Percentiles rank a stretch among this genome's conserved stretches.
Evolutionary conservation across 2,888 invertebrate genomes (phyloP).

Genomic region (Teleiodes luculella): DNA sequence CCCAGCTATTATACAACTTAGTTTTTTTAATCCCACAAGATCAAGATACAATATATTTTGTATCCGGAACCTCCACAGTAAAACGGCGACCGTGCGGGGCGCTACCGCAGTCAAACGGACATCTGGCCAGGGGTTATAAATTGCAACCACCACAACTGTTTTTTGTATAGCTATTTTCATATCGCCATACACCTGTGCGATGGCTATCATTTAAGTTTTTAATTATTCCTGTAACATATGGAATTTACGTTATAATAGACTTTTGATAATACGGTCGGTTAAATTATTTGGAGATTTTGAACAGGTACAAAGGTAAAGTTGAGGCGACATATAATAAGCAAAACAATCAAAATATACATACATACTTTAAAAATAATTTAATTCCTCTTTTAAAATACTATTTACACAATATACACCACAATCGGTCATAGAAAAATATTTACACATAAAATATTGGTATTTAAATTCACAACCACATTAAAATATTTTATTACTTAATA

Average conservation of each 20-base stretch:
- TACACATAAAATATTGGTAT: not conserved
- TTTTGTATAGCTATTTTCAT: constrained; percentile 12
- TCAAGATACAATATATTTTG: not conserved
- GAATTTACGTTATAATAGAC: constrained; percentile 29
- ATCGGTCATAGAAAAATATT: not conserved
- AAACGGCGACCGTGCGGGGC: constrained; percentile 25
- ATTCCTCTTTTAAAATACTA: constrained; percentile 28
- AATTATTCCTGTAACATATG: constrained; percentile 32
- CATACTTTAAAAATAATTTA: constrained; percentile 47
- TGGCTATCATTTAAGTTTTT: constrained; percentile 36
- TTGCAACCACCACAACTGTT: constrained; percentile 22
- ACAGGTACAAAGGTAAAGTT: too few relatives aligned
- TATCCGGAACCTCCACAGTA: not conserved
- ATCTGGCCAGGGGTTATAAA: constrained; percentile 32
- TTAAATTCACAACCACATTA: not conserved
- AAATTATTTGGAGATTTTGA: too few relatives aligned
- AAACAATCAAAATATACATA: not conserved
- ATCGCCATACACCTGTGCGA: constrained; percentile 47
- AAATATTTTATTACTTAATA: too few relatives aligned
- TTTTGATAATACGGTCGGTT: too few relatives aligned
- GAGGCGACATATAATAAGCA: too few relatives aligned
- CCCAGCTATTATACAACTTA: too few relatives aligned
- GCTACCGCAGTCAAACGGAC: constrained; percentile 25
- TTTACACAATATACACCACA: not conserved
- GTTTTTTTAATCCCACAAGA: too few relatives aligned